Evolutionary conservation across 2,888 invertebrate genomes (phyloP).

Genomic region (Xestia c-nigrum): DNA sequence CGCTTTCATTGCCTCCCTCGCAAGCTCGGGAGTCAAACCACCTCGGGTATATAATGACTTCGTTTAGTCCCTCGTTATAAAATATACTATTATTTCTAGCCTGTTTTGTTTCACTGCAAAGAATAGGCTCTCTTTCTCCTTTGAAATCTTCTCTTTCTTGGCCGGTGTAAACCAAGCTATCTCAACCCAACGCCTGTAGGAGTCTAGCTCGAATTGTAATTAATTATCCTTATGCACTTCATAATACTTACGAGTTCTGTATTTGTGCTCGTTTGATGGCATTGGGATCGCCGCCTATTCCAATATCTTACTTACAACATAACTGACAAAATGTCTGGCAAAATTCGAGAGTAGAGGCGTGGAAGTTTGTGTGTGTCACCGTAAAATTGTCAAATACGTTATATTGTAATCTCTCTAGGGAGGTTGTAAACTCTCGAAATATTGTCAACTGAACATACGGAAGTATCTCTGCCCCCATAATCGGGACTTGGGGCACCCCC

Average conservation of each 20-base stretch:
- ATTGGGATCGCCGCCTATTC: too few species aligned
- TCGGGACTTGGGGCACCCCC: too few species aligned
- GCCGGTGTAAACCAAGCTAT: not conserved
- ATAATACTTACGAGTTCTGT: not conserved
- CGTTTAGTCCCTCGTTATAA: too few species aligned
- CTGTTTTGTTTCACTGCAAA: not conserved
- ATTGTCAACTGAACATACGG: too few species aligned
- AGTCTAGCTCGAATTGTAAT: not conserved
- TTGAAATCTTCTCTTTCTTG: not conserved
- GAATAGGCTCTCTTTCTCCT: not conserved
- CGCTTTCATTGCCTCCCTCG: too few species aligned
- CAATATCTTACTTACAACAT: not conserved
- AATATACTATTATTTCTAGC: too few species aligned
- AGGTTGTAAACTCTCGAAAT: too few species aligned
- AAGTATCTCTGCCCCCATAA: too few species aligned
- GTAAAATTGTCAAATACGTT: too few species aligned
- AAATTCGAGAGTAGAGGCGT: not conserved
- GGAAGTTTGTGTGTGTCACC: not conserved
- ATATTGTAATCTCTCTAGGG: too few species aligned
- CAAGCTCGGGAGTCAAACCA: too few species aligned
- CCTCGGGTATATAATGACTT: too few species aligned
- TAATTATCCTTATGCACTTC: not conserved
- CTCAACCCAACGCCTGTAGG: not conserved
- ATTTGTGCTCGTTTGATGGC: not conserved
- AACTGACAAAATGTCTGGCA: not conserved